These are phyloP conservation scores for Galaxea fascicularis DNA, from an alignment of 92 coral and sea anemone species.

Conservation along the genomic window DNA sequence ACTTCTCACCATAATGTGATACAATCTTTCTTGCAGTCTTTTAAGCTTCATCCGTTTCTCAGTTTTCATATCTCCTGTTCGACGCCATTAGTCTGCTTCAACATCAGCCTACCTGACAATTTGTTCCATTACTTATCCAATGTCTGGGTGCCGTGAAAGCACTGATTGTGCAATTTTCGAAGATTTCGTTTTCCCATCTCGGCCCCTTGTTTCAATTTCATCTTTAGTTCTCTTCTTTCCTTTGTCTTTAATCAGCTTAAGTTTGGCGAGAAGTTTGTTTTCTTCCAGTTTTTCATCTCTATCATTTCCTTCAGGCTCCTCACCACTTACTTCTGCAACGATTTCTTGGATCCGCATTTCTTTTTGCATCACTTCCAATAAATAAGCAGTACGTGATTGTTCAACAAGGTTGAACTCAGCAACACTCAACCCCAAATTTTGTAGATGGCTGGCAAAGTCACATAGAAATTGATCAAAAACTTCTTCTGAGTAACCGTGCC, in stretches of 20 bases:
- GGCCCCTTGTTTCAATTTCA: slow-evolving; percentile 50
- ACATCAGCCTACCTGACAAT: slow-evolving; percentile 61
- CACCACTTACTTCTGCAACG: slow-evolving; percentile 48
- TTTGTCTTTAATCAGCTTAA: slow-evolving; percentile 53
- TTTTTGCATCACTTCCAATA: slow-evolving; percentile 49
- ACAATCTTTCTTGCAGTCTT: slow-evolving; percentile 34
- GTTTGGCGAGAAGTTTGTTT: slow-evolving; percentile 22
- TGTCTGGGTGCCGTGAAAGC: slow-evolving; percentile 57
- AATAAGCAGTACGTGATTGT: slow-evolving; percentile 57
- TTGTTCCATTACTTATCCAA: slow-evolving; percentile 67
- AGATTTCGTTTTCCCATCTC: slow-evolving; percentile 13
- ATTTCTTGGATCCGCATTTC: slow-evolving; percentile 28
- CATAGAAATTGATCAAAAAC: slow-evolving; percentile 29
- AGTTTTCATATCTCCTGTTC: slow-evolving; percentile 64
- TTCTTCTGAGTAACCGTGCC: slow-evolving; percentile 24
- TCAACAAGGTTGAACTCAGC: slow-evolving; percentile 49
- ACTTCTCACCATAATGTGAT: slow-evolving; percentile 44
- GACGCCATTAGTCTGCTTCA: slow-evolving; percentile 68
- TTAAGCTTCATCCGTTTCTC: slow-evolving; percentile 60
- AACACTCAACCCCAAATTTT: slow-evolving; percentile 38
- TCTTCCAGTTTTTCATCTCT: slow-evolving; percentile 30
- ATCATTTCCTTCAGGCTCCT: slow-evolving; percentile 29
- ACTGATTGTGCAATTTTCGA: slow-evolving; percentile 32
- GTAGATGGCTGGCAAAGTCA: slow-evolving; percentile 43
- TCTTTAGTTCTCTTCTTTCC: slow-evolving; percentile 40